A percentile compares a stretch with the other conserved stretches of the same genome.
Evolutionary conservation across 2,113 vertebrate species (phyloP).

Genomic region (Oncorhynchus masou): DNA sequence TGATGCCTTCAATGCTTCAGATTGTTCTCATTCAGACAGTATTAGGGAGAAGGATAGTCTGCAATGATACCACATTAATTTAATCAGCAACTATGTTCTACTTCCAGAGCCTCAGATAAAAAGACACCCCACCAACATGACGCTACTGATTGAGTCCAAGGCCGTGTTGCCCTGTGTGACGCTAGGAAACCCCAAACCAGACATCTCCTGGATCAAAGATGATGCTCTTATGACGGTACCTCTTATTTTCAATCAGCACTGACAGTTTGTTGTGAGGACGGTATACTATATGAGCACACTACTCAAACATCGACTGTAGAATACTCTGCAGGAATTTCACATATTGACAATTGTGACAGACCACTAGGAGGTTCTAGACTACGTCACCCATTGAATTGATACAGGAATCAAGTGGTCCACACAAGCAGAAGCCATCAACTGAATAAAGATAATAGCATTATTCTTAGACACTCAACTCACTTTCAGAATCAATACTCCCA

Average conservation of each 20-base stretch:
- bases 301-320: too few relatives aligned
- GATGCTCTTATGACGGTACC: conserved; percentile 85
- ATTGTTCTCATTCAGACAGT: background rate
- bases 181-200: conserved; percentile 93
- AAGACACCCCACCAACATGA: conserved; percentile 87
- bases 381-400: too few relatives aligned
- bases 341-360: too few relatives aligned
- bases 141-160: conserved; percentile 89
- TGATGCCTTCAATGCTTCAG: background rate
- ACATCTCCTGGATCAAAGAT: conserved; percentile 93
- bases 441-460: background rate
- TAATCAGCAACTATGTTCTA: conserved; percentile 69
- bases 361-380: too few relatives aligned
- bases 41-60: background rate
- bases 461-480: background rate
- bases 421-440: background rate
- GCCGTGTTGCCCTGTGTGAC: conserved; percentile 91
- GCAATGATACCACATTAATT: conserved; percentile 55
- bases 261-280: too few relatives aligned
- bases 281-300: too few relatives aligned
- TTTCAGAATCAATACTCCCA: background rate
- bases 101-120: conserved; percentile 92
- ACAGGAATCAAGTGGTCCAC: background rate
- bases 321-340: too few relatives aligned
- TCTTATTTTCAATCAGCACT: background rate